Evolutionary conservation across 2,797 vertebrate species (phyloP).

Genomic region (Coilia nasus): DNA sequence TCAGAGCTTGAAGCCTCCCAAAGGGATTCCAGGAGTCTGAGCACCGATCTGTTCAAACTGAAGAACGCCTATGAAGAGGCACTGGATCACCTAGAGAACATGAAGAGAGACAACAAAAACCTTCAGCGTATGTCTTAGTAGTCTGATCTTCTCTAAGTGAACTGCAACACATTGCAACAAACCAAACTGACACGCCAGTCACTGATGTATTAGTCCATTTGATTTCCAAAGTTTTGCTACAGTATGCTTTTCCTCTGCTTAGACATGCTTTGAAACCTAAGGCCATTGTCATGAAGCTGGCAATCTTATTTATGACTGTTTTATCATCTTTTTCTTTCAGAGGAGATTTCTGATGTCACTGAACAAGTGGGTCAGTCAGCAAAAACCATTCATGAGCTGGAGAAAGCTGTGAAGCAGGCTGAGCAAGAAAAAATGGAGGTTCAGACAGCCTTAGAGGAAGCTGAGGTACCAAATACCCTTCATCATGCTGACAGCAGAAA

Average conservation of each 20-base stretch:
- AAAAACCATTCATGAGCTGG: slow-evolving; percentile 73
- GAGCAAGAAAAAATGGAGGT: slow-evolving; percentile 75
- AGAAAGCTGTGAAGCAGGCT: slow-evolving; percentile 73
- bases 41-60: slow-evolving; percentile 83
- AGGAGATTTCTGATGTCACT: slow-evolving; percentile 76
- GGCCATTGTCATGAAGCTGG: not conserved
- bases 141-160: not conserved
- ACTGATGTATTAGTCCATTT: not conserved
- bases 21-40: slow-evolving; percentile 82
- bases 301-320: not conserved
- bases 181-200: not conserved
- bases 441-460: slow-evolving; percentile 73
- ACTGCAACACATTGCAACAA: no score
- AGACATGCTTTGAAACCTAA: not conserved
- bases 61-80: slow-evolving; percentile 85
- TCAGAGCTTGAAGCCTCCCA: slow-evolving; percentile 81
- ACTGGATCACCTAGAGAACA: slow-evolving; percentile 80
- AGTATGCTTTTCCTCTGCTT: not conserved
- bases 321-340: slow-evolving; percentile 48
- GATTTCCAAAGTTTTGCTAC: not conserved
- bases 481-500: not conserved
- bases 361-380: slow-evolving; percentile 72
- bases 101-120: slow-evolving; percentile 80
- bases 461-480: slow-evolving; percentile 64
- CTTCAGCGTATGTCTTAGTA: slow-evolving; percentile 38